A percentile compares a stretch with the other conserved stretches of the same genome.
Conservation (phyloP, 2,888 invertebrate genomes). For the Auanema sp. region DNA sequence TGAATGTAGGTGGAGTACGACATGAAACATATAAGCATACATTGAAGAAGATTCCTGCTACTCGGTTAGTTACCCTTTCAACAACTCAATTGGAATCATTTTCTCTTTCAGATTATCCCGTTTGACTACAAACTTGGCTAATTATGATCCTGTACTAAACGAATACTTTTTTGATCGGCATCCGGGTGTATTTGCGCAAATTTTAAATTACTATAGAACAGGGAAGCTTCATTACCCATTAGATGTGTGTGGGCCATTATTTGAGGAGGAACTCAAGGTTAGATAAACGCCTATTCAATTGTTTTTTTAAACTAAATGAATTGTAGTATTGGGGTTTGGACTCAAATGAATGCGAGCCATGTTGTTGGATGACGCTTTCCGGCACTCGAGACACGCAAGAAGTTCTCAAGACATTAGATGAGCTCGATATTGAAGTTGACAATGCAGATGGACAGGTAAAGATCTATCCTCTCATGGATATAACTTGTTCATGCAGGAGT, state of each 20-base stretch:
- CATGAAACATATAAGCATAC: conserved; percentile 76
- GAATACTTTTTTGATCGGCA: conserved; percentile 94
- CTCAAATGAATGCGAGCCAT: conserved; percentile 88
- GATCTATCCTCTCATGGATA: too few species aligned
- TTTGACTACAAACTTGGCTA: conserved; percentile 89
- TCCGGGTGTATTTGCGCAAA: conserved; percentile 86
- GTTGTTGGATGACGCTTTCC: conserved; percentile 86
- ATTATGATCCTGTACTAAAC: conserved; percentile 97
- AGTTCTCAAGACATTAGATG: conserved; percentile 60
- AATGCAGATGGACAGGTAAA: conserved; percentile 50
- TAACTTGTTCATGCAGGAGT: conserved; percentile 33
- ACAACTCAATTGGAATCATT: conserved; percentile 15
- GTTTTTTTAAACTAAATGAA: conserved; percentile 5
- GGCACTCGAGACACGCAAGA: conserved; percentile 75
- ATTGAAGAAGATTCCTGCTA: conserved; percentile 85
- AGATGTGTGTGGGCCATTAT: conserved; percentile 96
- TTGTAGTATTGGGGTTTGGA: conserved; percentile 85
- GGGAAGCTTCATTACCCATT: conserved; percentile 98
- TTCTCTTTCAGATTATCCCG: conserved; percentile 65
- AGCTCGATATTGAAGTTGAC: conserved; percentile 58
- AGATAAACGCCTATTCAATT: too few species aligned
- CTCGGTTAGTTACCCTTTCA: conserved; percentile 68
- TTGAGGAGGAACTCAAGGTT: conserved; percentile 97
- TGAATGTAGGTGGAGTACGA: conserved; percentile 94
- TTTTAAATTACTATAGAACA: conserved; percentile 83